Conservation (phyloP, 2,888 invertebrate species). For the Melieria picta region DNA sequence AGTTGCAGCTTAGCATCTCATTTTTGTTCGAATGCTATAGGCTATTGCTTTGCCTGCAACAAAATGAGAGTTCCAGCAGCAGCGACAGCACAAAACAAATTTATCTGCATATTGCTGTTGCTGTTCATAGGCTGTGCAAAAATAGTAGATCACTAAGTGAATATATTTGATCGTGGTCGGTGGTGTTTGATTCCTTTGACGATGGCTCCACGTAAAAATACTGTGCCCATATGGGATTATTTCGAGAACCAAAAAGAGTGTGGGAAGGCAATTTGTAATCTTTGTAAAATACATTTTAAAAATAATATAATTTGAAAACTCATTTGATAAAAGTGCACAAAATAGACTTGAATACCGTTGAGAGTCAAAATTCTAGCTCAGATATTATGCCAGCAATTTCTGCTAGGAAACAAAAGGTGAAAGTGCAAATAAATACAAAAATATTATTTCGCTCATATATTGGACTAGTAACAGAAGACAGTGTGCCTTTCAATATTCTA, state of each 20-base stretch:
- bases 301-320: neutral
- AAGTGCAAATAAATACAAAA: conserved; percentile 34
- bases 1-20: too few species aligned
- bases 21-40: too few species aligned
- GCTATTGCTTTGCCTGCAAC: too few species aligned
- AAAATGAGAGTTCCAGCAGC: too few species aligned
- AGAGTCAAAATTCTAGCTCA: neutral
- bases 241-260: conserved; percentile 1
- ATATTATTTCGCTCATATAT: conserved; percentile 35
- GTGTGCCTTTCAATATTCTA: conserved; percentile 35
- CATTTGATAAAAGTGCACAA: neutral
- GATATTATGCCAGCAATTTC: neutral
- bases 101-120: too few species aligned
- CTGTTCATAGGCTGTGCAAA: too few species aligned
- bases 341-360: neutral
- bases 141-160: too few species aligned
- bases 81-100: too few species aligned
- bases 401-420: too few species aligned
- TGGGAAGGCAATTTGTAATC: neutral
- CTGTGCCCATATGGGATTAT: neutral
- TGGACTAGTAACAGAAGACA: conserved; percentile 41
- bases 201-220: neutral
- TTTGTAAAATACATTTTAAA: neutral
- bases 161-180: too few species aligned
- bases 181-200: too few species aligned